phyloP scores from a whole-genome alignment of 2,888 invertebrate genomes.

The Drosophila subsilvestris region DNA sequence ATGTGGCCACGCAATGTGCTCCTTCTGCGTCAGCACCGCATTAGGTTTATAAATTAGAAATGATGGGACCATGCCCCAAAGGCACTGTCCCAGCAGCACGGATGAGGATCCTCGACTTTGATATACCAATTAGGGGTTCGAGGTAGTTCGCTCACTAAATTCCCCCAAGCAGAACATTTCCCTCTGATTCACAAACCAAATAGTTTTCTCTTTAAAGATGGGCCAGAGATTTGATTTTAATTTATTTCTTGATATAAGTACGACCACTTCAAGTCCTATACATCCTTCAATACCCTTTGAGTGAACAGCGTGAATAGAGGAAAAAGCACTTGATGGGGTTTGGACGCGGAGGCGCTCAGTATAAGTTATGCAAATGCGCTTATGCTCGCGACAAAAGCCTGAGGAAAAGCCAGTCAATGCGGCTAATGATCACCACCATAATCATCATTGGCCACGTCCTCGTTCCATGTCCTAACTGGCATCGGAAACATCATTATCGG shows the following conservation, averaged over 20 bases:
- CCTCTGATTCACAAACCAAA: too few species aligned
- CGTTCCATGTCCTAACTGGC: slow-evolving; percentile 15
- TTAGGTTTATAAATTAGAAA: slow-evolving; percentile 79
- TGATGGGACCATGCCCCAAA: slow-evolving; percentile 61
- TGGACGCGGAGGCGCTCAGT: slow-evolving; percentile 4
- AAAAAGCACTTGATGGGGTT: not conserved
- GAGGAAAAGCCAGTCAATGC: slow-evolving; percentile 41
- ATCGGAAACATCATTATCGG: slow-evolving; percentile 11
- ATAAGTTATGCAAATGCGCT: slow-evolving; percentile 77
- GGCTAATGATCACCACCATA: slow-evolving; percentile 32
- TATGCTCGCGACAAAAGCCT: slow-evolving; percentile 64
- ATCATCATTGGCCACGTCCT: slow-evolving; percentile 26
- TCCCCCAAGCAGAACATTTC: too few species aligned
- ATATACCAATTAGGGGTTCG: slow-evolving; percentile 35
- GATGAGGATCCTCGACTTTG: slow-evolving; percentile 30
- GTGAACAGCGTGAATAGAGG: not conserved
- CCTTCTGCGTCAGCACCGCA: slow-evolving; percentile 65
- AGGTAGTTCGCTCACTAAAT: not conserved
- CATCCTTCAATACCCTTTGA: slow-evolving; percentile 15
- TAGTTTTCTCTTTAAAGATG: too few species aligned
- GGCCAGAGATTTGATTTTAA: too few species aligned
- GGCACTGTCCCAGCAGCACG: slow-evolving; percentile 43
- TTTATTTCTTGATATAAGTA: too few species aligned
- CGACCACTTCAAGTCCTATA: not conserved
- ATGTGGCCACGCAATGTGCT: slow-evolving; percentile 27